These are phyloP conservation scores for Leptodactylus fallax DNA, from an alignment of 2,797 vertebrate genomes.

Conservation along the genomic window DNA sequence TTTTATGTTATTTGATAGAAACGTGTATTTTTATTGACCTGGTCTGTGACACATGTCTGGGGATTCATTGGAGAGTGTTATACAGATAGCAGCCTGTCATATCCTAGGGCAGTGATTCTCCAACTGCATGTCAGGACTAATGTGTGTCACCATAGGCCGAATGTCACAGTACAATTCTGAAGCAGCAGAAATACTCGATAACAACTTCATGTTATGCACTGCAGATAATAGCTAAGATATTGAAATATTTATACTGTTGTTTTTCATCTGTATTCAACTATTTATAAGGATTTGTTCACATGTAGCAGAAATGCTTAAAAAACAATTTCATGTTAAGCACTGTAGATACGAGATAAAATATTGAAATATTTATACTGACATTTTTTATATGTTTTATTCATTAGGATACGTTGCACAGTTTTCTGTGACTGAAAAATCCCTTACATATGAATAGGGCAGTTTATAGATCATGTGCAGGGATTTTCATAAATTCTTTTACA, in stretches of 20 bases:
- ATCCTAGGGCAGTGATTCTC: neutral
- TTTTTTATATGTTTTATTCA: no score
- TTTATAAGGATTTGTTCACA: neutral
- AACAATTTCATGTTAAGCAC: neutral
- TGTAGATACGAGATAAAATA: no score
- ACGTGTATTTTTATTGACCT: neutral
- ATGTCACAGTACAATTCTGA: neutral
- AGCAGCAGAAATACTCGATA: neutral
- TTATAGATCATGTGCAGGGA: no score
- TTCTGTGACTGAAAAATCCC: no score
- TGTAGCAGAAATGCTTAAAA: neutral
- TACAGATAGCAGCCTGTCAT: neutral
- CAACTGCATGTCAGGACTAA: neutral
- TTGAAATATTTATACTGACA: no score
- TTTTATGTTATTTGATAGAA: neutral
- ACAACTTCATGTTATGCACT: neutral
- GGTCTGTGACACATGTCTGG: neutral
- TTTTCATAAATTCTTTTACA: no score
- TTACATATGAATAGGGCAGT: no score
- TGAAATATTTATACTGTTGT: neutral
- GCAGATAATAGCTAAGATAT: neutral
- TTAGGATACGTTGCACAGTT: no score
- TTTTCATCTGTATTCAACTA: neutral
- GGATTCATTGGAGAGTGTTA: neutral
- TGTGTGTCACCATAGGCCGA: neutral